These are phyloP conservation scores for Saccopteryx bilineata DNA, from an alignment of 2,113 vertebrate species.

Conservation along the genomic window DNA sequence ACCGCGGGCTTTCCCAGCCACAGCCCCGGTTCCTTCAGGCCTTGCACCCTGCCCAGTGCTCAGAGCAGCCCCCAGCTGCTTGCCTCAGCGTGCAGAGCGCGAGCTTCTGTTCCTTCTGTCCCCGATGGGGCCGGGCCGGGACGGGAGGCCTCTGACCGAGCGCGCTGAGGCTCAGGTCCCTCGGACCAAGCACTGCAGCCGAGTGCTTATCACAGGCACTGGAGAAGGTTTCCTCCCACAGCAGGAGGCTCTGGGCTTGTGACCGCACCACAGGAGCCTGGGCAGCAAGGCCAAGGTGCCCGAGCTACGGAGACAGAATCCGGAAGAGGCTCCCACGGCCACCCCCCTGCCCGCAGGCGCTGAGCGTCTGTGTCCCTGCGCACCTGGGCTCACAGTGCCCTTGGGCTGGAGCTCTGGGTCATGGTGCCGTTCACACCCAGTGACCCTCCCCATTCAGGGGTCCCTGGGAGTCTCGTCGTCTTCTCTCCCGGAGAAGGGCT, in stretches of 20 bases:
- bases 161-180: not conserved
- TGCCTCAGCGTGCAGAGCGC: rapidly evolving
- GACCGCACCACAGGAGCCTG: rapidly evolving
- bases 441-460: too few relatives aligned
- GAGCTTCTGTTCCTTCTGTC: not conserved
- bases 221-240: not conserved
- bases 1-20: not conserved
- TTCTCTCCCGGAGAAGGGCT: not conserved
- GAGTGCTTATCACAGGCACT: not conserved
- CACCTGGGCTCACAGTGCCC: rapidly evolving
- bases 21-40: not conserved
- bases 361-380: rapidly evolving
- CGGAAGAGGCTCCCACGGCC: not conserved
- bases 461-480: too few relatives aligned
- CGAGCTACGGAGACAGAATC: too few relatives aligned
- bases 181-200: not conserved
- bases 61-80: not conserved
- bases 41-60: not conserved
- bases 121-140: rapidly evolving
- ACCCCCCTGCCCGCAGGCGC: rapidly evolving
- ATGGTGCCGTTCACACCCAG: not conserved
- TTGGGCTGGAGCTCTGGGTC: too few relatives aligned
- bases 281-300: not conserved
- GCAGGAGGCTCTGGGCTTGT: not conserved
- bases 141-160: not conserved